phyloP scores from a whole-genome alignment of 2,113 vertebrate genomes.

The Acrocephalus kingi region DNA sequence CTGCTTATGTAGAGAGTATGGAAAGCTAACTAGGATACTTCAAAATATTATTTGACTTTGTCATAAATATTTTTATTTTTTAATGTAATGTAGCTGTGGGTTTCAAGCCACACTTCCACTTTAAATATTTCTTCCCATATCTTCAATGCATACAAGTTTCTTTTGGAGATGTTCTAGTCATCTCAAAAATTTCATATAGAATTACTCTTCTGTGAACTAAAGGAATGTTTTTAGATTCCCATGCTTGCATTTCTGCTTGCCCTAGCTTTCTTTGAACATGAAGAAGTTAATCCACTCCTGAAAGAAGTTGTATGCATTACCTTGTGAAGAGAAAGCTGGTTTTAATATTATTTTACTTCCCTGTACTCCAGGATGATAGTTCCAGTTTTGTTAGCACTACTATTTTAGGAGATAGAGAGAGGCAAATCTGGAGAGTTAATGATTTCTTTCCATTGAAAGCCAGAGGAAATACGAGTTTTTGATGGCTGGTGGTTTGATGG shows the following conservation, averaged over 20 bases:
- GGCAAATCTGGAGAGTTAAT: not conserved
- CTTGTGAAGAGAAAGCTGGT: not conserved
- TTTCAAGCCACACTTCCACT: not conserved
- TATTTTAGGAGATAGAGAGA: not conserved
- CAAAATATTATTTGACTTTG: not conserved
- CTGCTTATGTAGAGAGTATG: not conserved
- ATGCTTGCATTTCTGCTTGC: conserved; percentile 5
- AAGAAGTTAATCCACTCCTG: conserved; percentile 17
- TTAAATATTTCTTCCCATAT: not conserved
- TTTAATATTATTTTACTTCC: not conserved
- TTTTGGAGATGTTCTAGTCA: not conserved
- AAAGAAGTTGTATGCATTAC: not conserved
- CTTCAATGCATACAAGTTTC: not conserved
- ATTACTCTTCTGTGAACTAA: conserved; percentile 8
- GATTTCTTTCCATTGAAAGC: not conserved
- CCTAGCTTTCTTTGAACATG: conserved; percentile 24
- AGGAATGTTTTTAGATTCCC: conserved; percentile 5
- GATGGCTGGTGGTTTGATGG: not conserved
- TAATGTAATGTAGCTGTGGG: not conserved
- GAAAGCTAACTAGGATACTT: not conserved
- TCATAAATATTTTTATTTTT: not conserved
- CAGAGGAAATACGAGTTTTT: not conserved
- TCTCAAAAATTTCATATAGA: not conserved
- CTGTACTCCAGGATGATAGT: not conserved
- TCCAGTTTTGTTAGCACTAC: not conserved